Base-by-base conservation (phyloP, 2,113 vertebrate genomes). In the Thunnus thynnus region DNA sequence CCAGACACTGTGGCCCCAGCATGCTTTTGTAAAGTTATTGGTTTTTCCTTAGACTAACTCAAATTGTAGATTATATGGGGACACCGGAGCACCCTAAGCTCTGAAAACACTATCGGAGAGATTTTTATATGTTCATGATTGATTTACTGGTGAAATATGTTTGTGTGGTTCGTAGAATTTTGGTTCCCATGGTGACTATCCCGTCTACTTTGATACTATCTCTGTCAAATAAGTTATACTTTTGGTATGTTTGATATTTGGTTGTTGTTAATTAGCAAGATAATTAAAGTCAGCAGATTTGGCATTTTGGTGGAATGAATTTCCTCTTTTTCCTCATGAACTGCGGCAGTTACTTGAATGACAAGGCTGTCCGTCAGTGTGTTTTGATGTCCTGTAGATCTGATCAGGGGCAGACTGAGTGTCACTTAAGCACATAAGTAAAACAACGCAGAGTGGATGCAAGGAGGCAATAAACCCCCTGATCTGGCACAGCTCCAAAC, bases 1-100 rank as follows among this genome's bases (percentile, higher is more conserved):
- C 63, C n/a, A 76, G 86, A 89, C 64, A 27, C 54, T 57, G 17
- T 30, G 65, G 76, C 78, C 78, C 44, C 52, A 13, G 57, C 48
- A 22, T 62, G 20, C 71, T 80, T 65, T 68, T 81, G 11, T 18
- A 22, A 56, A 75, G 51, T 80, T 89, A 55, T 83, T 10, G 16
- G 17, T 80, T 71, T 74, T 47, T 16, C 60, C 47, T 62, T 62
- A 58, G 41, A 61, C 41, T 4, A 56, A 72, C 52, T 86, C 82
- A 72, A 76, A 77, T 30, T 16, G 32, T 2, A 17, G 14, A 18
- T 46, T 17, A 50, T 50, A 55, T 41, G 2, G 13, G 54, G 63
- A 64, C 51, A 74, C 2, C 13, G 16, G 16, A 50, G 56, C 2
- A 48, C n/a, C 8, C 16, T 10, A 66, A 66, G 20, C 22, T 57